Evolutionary conservation across 2,113 vertebrate genomes (phyloP).

Genomic region (Neoarius graeffei): DNA sequence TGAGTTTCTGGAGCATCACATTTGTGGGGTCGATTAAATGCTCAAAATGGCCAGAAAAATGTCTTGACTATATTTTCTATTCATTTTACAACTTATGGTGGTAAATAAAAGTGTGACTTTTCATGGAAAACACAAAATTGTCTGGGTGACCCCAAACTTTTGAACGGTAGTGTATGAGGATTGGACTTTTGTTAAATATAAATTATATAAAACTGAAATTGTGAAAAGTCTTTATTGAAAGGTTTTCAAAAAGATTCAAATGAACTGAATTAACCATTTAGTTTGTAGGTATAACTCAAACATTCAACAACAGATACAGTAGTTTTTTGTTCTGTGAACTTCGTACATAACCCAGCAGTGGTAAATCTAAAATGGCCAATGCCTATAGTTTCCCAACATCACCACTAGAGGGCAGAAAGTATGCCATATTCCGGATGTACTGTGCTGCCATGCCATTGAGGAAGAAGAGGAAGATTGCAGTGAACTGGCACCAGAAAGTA

Average conservation of each 20-base stretch:
- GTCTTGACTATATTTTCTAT: too few relatives aligned
- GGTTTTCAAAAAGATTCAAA: not conserved
- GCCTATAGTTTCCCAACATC: constrained; percentile 27
- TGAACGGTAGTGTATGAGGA: too few relatives aligned
- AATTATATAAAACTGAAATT: not conserved
- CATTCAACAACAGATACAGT: not conserved
- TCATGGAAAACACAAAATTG: too few relatives aligned
- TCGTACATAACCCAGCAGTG: not conserved
- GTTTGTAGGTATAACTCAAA: not conserved
- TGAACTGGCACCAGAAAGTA: constrained; percentile 80
- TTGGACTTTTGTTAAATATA: not conserved
- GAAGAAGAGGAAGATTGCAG: constrained; percentile 79
- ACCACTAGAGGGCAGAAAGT: constrained; percentile 1
- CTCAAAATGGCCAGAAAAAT: too few relatives aligned
- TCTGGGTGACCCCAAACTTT: too few relatives aligned
- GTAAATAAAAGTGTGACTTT: too few relatives aligned
- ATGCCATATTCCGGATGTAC: constrained; percentile 75
- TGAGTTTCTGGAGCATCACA: too few relatives aligned
- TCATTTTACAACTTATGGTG: too few relatives aligned
- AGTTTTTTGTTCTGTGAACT: not conserved
- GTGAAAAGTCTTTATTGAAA: constrained; percentile 10
- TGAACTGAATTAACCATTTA: not conserved
- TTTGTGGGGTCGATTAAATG: too few relatives aligned
- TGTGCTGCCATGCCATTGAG: constrained; percentile 78
- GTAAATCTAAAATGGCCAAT: not conserved